Percentiles rank a stretch among this genome's conserved stretches.
phyloP scores from a whole-genome alignment of 2,888 invertebrate species.

The Volucella inflata region DNA sequence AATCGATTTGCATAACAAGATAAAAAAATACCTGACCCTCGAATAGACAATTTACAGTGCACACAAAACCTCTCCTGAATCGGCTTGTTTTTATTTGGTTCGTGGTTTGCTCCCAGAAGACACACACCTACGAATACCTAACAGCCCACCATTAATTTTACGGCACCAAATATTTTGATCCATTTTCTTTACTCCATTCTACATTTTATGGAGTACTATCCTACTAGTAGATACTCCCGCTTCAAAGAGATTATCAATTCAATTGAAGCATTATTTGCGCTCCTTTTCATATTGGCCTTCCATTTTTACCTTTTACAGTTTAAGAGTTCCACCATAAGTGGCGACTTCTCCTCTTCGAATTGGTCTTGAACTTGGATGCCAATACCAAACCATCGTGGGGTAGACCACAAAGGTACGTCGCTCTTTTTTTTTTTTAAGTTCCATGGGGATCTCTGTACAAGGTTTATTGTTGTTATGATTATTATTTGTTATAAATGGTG shows the following conservation, averaged over 20 bases:
- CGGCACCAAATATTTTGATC: slow-evolving; percentile 67
- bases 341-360: slow-evolving; percentile 57
- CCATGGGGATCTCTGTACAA: slow-evolving; percentile 32
- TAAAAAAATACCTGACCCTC: background rate
- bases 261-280: slow-evolving; percentile 61
- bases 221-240: slow-evolving; percentile 31
- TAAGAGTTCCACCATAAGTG: slow-evolving; percentile 44
- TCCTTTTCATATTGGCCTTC: slow-evolving; percentile 15
- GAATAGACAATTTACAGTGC: background rate
- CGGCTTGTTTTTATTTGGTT: slow-evolving; percentile 27
- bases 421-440: background rate
- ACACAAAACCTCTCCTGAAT: slow-evolving; percentile 41
- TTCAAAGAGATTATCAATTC: slow-evolving; percentile 60
- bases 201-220: slow-evolving; percentile 4
- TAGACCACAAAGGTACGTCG: slow-evolving; percentile 15
- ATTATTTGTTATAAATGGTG: slow-evolving; percentile 71
- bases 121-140: background rate
- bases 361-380: slow-evolving; percentile 72
- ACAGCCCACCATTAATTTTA: slow-evolving; percentile 45
- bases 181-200: slow-evolving; percentile 50
- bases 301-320: slow-evolving; percentile 16
- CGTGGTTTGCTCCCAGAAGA: slow-evolving; percentile 29
- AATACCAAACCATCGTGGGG: slow-evolving; percentile 35
- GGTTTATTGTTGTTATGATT: slow-evolving; percentile 67
- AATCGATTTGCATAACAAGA: slow-evolving; percentile 10